A percentile compares a stretch with the other conserved stretches of the same genome.
phyloP scores from a whole-genome alignment of 2,888 invertebrate genomes.

The Cylloceria caligata region DNA sequence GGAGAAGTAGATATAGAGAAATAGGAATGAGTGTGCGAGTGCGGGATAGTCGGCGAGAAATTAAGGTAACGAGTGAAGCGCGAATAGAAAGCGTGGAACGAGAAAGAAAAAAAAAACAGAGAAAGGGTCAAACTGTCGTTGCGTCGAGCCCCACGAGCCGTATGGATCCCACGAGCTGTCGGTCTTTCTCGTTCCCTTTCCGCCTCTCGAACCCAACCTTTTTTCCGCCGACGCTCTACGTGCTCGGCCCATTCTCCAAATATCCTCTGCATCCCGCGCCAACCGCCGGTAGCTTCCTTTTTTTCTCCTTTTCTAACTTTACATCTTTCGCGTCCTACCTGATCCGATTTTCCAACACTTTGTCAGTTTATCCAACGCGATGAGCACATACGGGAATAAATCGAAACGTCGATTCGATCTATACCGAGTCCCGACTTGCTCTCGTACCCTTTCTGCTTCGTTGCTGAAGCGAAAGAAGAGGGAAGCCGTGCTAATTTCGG shows the following conservation, averaged over 20 bases:
- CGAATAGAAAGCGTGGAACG: background rate
- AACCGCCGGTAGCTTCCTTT: background rate
- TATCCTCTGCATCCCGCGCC: background rate
- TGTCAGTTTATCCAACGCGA: conserved; percentile 17
- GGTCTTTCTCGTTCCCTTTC: conserved; percentile 12
- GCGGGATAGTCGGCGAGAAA: background rate
- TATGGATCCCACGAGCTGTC: conserved; percentile 10
- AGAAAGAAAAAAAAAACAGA: background rate
- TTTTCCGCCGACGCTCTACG: conserved; percentile 10
- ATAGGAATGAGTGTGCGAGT: background rate
- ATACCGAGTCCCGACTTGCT: conserved; percentile 10
- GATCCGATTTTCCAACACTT: conserved; percentile 17
- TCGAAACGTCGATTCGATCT: conserved; percentile 30
- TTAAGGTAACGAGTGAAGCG: conserved; percentile 26
- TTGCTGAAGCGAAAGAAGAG: conserved; percentile 18
- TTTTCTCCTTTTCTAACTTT: background rate
- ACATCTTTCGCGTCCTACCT: background rate
- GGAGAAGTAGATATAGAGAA: background rate
- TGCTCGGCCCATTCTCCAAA: conserved; percentile 16
- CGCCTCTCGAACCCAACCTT: conserved; percentile 10
- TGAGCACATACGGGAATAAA: conserved; percentile 38
- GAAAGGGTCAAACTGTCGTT: conserved; percentile 13
- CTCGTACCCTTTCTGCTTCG: conserved; percentile 41
- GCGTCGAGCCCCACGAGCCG: background rate
- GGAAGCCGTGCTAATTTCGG: conserved; percentile 54